These are phyloP conservation scores for Plotosus lineatus DNA, from an alignment of 2,113 vertebrate genomes.

Conservation along the genomic window DNA sequence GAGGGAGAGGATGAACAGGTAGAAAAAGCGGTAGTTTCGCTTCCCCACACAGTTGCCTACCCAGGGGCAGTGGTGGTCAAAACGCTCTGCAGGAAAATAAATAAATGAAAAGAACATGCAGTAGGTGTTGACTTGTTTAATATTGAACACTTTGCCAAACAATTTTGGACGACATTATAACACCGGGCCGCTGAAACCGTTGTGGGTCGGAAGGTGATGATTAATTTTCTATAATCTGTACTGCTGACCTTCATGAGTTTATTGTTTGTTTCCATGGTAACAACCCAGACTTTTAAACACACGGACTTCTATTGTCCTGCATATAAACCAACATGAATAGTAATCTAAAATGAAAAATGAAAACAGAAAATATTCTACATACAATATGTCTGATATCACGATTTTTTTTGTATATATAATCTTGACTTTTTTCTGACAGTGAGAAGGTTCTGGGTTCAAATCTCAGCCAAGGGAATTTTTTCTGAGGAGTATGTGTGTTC, in stretches of 20 bases:
- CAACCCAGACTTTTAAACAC: too few relatives aligned
- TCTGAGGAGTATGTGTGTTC: too few relatives aligned
- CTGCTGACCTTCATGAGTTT: background rate
- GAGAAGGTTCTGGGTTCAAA: too few relatives aligned
- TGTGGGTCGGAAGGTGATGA: background rate
- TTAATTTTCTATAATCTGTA: too few relatives aligned
- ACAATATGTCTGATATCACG: too few relatives aligned
- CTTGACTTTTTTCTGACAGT: too few relatives aligned
- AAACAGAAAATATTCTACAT: background rate
- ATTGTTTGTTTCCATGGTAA: background rate
- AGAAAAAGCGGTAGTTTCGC: slow-evolving; percentile 96
- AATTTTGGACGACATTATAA: background rate
- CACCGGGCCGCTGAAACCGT: background rate
- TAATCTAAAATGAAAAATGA: background rate
- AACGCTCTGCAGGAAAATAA: slow-evolving; percentile 78
- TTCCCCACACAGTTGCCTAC: slow-evolving; percentile 92
- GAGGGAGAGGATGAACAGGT: slow-evolving; percentile 94
- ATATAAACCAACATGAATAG: background rate
- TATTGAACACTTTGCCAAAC: background rate
- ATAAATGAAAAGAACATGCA: background rate
- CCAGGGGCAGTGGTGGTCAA: slow-evolving; percentile 94
- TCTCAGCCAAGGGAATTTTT: too few relatives aligned
- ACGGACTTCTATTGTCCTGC: too few relatives aligned
- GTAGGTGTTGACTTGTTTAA: background rate
- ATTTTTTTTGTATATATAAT: too few relatives aligned